These are phyloP conservation scores for Litocranius walleri DNA, from an alignment of 2,113 vertebrate species.

Conservation along the genomic window DNA sequence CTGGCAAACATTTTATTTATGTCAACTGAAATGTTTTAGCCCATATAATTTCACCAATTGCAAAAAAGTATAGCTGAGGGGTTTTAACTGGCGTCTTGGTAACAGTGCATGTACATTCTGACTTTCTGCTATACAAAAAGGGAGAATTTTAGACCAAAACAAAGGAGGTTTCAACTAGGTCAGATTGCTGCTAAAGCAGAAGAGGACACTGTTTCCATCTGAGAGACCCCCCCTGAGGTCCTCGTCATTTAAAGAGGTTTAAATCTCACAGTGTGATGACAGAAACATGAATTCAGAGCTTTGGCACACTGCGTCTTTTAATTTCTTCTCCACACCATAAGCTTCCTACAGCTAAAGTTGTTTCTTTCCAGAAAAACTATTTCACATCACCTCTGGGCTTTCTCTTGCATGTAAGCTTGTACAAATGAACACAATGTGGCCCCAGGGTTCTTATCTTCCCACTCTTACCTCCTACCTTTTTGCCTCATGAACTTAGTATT, in stretches of 20 bases:
- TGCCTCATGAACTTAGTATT: background rate
- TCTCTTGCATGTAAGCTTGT: background rate
- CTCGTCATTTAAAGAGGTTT: background rate
- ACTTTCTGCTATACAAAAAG: constrained; percentile 36
- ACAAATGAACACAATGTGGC: background rate
- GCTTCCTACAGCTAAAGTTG: background rate
- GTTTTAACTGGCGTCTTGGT: background rate
- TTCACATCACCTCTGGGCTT: background rate
- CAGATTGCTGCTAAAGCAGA: background rate
- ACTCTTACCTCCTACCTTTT: background rate
- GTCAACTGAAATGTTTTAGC: background rate
- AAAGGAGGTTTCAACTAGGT: background rate
- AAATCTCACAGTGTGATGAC: background rate
- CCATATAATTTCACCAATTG: background rate
- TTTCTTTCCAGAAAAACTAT: background rate
- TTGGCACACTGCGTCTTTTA: background rate
- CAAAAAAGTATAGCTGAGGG: background rate
- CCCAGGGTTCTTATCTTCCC: background rate
- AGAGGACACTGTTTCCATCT: background rate
- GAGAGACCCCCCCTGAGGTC: background rate
- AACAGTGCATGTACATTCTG: background rate
- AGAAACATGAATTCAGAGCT: background rate
- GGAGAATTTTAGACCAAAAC: background rate
- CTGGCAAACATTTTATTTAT: background rate
- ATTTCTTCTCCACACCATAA: background rate